Evolutionary conservation across 2,113 vertebrate species (phyloP).

Genomic region (Aspidoscelis tigris): DNA sequence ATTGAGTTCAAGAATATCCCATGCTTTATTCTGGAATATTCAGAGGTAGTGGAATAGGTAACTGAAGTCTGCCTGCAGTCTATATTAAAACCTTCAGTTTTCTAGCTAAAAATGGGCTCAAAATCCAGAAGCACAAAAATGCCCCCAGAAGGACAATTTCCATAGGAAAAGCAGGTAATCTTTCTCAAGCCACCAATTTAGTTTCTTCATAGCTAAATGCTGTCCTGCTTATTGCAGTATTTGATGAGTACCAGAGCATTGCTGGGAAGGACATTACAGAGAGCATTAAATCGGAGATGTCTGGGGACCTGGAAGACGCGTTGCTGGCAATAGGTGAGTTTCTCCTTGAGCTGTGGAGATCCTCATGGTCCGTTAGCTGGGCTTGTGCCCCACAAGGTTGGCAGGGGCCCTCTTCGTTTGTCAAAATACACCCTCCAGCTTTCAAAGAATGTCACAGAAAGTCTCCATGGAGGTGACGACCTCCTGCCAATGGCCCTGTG

Average conservation of each 20-base stretch:
- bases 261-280: conserved; percentile 90
- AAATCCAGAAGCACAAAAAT: no score
- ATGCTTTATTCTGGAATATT: no score
- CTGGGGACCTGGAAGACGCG: conserved; percentile 89
- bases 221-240: conserved; percentile 77
- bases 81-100: no score
- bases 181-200: no score
- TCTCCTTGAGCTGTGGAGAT: conserved; percentile 20
- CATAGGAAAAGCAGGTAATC: no score
- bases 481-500: not conserved
- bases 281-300: conserved; percentile 97
- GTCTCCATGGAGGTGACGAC: not conserved
- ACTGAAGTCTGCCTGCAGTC: no score
- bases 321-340: conserved; percentile 91
- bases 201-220: not conserved
- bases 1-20: no score
- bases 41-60: no score
- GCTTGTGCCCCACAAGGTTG: not conserved
- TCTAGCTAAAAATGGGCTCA: no score
- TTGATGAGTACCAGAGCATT: conserved; percentile 88
- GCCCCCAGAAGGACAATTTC: no score
- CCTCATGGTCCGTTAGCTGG: not conserved
- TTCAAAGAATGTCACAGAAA: not conserved
- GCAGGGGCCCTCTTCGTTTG: not conserved
- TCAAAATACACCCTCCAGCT: no score